These are phyloP conservation scores for Sebastiscus tertius DNA, from an alignment of 2,797 vertebrate genomes.

Conservation along the genomic window DNA sequence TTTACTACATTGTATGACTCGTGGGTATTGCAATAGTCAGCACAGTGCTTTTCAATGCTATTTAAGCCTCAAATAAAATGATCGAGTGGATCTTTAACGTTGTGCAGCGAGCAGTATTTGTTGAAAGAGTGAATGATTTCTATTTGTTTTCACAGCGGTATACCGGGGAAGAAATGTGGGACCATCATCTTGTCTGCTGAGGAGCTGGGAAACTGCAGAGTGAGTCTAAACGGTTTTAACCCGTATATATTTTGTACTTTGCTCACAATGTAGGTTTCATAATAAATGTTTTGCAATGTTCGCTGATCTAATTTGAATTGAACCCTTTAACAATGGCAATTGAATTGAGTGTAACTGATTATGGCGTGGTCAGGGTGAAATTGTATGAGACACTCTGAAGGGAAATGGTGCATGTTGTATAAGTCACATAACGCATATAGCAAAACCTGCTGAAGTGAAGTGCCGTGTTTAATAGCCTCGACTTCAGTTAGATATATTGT, in stretches of 20 bases:
- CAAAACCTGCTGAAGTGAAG: conserved; percentile 24
- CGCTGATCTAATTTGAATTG: conserved; percentile 20
- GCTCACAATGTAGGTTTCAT: background rate
- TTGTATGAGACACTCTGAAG: background rate
- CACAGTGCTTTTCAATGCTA: background rate
- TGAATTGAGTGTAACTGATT: conserved; percentile 18
- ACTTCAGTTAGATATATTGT: conserved; percentile 39
- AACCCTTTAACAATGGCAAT: conserved; percentile 18
- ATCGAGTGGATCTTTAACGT: background rate
- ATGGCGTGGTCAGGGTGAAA: background rate
- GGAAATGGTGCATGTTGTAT: conserved; percentile 12
- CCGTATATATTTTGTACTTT: background rate
- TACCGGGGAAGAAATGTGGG: conserved; percentile 93
- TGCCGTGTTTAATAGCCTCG: conserved; percentile 40
- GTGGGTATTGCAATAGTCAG: background rate
- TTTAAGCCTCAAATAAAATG: background rate
- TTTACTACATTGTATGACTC: background rate
- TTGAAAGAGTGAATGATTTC: conserved; percentile 17
- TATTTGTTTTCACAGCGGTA: conserved; percentile 83
- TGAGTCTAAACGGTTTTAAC: conserved; percentile 77
- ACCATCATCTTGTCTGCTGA: conserved; percentile 92
- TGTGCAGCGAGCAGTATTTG: background rate
- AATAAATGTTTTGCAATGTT: conserved; percentile 17
- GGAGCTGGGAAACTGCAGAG: conserved; percentile 94
- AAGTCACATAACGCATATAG: conserved; percentile 35